Evolutionary conservation across 2,113 vertebrate species (phyloP).

Genomic region (Alosa alosa): DNA sequence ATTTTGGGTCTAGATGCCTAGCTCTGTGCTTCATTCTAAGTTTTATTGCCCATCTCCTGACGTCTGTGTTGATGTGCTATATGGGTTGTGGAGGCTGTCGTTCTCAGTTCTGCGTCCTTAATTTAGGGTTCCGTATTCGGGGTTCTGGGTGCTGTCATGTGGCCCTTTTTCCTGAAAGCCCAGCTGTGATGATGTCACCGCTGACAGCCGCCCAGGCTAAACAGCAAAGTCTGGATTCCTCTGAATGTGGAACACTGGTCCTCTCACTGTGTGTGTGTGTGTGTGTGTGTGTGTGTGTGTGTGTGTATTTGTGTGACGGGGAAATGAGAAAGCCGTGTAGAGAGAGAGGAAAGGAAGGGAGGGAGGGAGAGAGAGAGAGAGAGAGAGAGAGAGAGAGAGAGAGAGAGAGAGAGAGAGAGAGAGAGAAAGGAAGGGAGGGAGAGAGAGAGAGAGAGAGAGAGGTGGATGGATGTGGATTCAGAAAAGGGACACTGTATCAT

Average conservation of each 20-base stretch:
- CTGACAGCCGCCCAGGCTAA: conserved; percentile 4
- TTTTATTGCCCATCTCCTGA: too few species aligned
- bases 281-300: neutral
- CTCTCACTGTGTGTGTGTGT: neutral
- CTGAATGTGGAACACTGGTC: neutral
- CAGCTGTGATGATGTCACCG: conserved; percentile 13
- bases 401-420: neutral
- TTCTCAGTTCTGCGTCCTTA: neutral
- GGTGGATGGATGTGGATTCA: neutral
- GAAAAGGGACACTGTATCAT: neutral
- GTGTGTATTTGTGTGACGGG: neutral
- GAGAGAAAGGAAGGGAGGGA: neutral
- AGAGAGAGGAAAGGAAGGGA: too few species aligned
- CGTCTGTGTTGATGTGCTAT: too few species aligned
- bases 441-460: neutral
- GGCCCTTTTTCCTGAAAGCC: neutral
- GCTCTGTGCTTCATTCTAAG: too few species aligned
- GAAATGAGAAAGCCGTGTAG: neutral
- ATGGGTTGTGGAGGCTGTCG: neutral
- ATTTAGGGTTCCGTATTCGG: neutral
- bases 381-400: neutral
- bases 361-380: too few species aligned
- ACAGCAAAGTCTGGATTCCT: neutral
- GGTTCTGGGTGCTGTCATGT: neutral
- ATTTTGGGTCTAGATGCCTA: neutral